Evolutionary conservation across 2,888 invertebrate species (phyloP).

Genomic region (Ryuthela nishihirai): DNA sequence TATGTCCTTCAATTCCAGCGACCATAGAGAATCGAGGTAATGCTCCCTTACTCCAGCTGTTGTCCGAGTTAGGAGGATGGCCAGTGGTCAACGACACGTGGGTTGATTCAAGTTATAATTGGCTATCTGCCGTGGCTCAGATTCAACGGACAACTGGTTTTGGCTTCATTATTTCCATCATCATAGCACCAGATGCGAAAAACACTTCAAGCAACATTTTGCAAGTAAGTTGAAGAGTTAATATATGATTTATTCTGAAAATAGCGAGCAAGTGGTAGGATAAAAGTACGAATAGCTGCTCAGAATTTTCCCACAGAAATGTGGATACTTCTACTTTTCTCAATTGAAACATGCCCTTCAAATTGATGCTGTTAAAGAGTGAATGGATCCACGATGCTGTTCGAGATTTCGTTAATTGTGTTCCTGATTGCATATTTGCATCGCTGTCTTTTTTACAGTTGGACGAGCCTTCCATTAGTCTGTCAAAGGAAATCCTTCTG

Average conservation of each 20-base stretch:
- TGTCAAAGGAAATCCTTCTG: neutral
- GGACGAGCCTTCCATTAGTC: neutral
- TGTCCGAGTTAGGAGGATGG: conserved; percentile 4
- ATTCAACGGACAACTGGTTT: conserved; percentile 6
- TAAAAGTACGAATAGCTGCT: too few relatives aligned
- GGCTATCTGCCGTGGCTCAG: neutral
- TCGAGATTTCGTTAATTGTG: too few relatives aligned
- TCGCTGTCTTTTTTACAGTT: conserved; percentile 3
- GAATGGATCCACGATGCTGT: too few relatives aligned
- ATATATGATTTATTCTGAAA: too few relatives aligned
- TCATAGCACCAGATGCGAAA: conserved; percentile 5
- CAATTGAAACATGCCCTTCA: too few relatives aligned
- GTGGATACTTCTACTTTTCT: too few relatives aligned
- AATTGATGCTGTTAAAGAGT: too few relatives aligned
- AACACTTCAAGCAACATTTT: conserved; percentile 4
- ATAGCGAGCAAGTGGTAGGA: too few relatives aligned
- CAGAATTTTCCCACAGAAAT: too few relatives aligned
- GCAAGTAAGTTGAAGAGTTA: conserved; percentile 2
- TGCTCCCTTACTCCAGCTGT: neutral
- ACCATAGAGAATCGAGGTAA: conserved; percentile 2
- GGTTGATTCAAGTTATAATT: neutral
- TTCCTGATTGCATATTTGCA: too few relatives aligned
- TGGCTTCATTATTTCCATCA: conserved; percentile 4
- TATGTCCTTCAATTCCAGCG: too few relatives aligned
- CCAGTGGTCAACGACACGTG: conserved; percentile 5